A percentile compares a stretch with the other conserved stretches of the same genome.
These are phyloP conservation scores for Eptatretus burgeri DNA, from an alignment of 2,113 vertebrate species.

Conservation along the genomic window DNA sequence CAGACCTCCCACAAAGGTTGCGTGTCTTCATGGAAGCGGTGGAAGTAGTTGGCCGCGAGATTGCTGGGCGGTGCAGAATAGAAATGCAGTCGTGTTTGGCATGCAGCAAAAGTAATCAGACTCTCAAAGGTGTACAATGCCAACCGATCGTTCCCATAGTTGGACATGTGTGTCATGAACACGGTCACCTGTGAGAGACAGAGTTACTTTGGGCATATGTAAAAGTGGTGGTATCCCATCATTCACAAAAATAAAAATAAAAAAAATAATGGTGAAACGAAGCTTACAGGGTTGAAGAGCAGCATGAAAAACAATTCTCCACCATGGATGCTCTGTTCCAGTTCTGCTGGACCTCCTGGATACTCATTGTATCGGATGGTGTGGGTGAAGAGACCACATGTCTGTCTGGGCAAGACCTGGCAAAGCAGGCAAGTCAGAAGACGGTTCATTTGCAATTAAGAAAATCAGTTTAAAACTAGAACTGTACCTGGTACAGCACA, in stretches of 20 bases:
- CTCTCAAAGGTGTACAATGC: slow-evolving; percentile 74
- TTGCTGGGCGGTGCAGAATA: slow-evolving; percentile 53
- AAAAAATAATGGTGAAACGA: neutral
- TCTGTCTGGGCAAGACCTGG: slow-evolving; percentile 82
- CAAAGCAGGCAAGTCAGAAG: slow-evolving; percentile 10
- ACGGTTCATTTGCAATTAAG: neutral
- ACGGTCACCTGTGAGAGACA: slow-evolving; percentile 44
- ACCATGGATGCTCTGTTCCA: slow-evolving; percentile 78
- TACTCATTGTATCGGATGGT: slow-evolving; percentile 96
- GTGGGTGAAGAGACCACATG: slow-evolving; percentile 83
- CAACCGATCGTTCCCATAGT: slow-evolving; percentile 79
- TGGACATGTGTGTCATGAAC: slow-evolving; percentile 92
- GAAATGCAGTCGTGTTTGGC: slow-evolving; percentile 61
- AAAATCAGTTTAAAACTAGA: neutral
- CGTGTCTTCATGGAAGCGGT: slow-evolving; percentile 66
- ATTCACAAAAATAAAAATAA: no score
- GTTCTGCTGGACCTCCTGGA: slow-evolving; percentile 62
- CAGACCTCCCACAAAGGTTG: slow-evolving; percentile 76
- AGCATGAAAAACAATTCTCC: slow-evolving; percentile 82
- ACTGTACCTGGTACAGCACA: no score
- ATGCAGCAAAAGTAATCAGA: slow-evolving; percentile 54
- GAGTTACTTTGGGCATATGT: neutral
- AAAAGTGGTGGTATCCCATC: no score
- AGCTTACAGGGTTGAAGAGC: slow-evolving; percentile 74
- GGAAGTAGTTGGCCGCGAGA: slow-evolving; percentile 66